phyloP scores from a whole-genome alignment of 2,113 vertebrate genomes.

The Oreochromis spilurus region DNA sequence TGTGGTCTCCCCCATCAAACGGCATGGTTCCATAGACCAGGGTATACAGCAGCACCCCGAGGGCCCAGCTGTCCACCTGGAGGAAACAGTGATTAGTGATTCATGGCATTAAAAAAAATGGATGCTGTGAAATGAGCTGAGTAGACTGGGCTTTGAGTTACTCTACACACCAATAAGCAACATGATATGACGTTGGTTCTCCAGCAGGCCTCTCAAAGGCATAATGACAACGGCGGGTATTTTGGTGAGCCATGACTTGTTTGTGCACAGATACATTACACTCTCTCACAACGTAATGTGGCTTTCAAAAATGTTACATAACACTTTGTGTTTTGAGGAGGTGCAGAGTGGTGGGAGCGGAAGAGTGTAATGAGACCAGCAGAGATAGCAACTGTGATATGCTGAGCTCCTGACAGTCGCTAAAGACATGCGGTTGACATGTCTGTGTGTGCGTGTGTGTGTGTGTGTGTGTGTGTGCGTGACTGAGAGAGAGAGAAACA shows the following conservation, averaged over 20 bases:
- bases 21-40: slow-evolving; percentile 98
- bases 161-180: background rate
- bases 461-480: background rate
- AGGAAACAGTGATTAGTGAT: slow-evolving; percentile 9
- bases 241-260: slow-evolving; percentile 14
- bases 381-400: slow-evolving; percentile 31
- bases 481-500: background rate
- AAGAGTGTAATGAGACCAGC: slow-evolving; percentile 30
- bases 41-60: slow-evolving; percentile 95
- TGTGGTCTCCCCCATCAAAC: slow-evolving; percentile 96
- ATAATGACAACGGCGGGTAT: background rate
- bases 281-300: slow-evolving; percentile 41
- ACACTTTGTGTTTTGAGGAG: slow-evolving; percentile 38
- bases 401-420: background rate
- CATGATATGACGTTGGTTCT: background rate
- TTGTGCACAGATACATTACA: slow-evolving; percentile 10
- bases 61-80: slow-evolving; percentile 98
- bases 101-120: slow-evolving; percentile 1
- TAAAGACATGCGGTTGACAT: background rate
- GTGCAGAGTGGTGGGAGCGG: slow-evolving; percentile 8
- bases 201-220: background rate
- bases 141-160: background rate
- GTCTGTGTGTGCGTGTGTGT: background rate
- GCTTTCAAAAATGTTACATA: slow-evolving; percentile 52
- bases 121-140: slow-evolving; percentile 12